Evolutionary conservation across 2,888 invertebrate genomes (phyloP).

Genomic region (Vanessa cardui): DNA sequence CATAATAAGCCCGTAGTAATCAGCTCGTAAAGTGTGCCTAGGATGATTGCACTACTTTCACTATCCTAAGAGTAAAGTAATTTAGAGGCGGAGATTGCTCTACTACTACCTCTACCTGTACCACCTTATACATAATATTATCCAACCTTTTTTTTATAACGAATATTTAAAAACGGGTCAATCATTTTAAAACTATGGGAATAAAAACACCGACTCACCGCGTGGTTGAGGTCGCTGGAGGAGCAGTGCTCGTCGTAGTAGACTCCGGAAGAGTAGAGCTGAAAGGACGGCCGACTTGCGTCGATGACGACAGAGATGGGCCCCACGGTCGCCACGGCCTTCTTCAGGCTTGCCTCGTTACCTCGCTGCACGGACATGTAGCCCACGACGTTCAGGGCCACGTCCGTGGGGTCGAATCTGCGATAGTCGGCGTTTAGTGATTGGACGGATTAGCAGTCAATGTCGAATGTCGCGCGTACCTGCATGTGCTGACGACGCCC

Average conservation of each 20-base stretch:
- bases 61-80: too few species aligned
- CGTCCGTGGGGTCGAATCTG: constrained; percentile 84
- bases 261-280: constrained; percentile 91
- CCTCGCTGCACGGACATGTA: constrained; percentile 83
- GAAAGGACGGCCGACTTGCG: constrained; percentile 92
- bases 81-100: too few species aligned
- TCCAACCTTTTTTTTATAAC: too few species aligned
- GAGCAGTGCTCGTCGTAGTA: constrained; percentile 92
- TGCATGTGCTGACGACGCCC: constrained; percentile 88
- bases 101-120: too few species aligned
- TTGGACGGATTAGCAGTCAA: too few species aligned
- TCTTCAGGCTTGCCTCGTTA: constrained; percentile 87
- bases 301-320: constrained; percentile 95
- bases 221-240: constrained; percentile 89
- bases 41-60: too few species aligned
- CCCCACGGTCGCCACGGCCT: constrained; percentile 91
- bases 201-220: constrained; percentile 69
- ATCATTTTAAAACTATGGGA: too few species aligned
- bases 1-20: too few species aligned
- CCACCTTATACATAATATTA: too few species aligned
- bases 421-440: background rate
- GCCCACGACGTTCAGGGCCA: constrained; percentile 90
- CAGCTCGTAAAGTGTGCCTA: too few species aligned
- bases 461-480: constrained; percentile 60
- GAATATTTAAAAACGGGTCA: too few species aligned